Base-by-base conservation (phyloP, 2,888 invertebrate species). In the Acronicta aceris region DNA sequence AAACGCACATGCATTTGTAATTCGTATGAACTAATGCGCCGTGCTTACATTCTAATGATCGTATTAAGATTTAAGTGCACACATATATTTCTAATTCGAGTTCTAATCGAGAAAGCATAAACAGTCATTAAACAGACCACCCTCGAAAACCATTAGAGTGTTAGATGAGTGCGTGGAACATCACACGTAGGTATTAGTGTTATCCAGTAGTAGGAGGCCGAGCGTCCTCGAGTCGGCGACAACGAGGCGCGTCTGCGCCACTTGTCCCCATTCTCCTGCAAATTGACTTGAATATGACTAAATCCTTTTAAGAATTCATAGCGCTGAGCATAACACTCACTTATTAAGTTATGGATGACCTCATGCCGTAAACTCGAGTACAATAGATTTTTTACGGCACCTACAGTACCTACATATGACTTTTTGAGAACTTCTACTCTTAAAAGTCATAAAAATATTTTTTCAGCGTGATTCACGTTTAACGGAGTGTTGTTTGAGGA, bases 181-280 rank as follows among this genome's bases (percentile, higher is more conserved):
- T 67, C 59, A 61, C 63, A 59, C 62, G 60, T 74, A 74, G 66
- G 72, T 66, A 65, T 49, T 59, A 51, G 69, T 69, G 51, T 76
- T 71, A 76, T 74, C 74, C 76, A 71, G 76, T 71, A 62, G 71
- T 68, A 48, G 58, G 61, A 71, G 58, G 76, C 58, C 71, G 73
- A 15, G 61, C 54, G 66, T 53, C 77, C 71, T 65, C 65, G 68
- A 64, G 48, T 62, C 65, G 78, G 75, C 78, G 78, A 78, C 78
- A 85, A 84, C 84, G 88, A 74, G 93, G 78, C 92, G 92, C 91
- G 89, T 81, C 88, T 61, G 65, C 70, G 54, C 81, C 88, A 90
- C 89, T 92, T 91, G 93, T 83, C 89, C 92, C 81, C 92, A 90
- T 93, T 93, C 90, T 84, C 77, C 86, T 80, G 84, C 84, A 87